Conservation (phyloP, 2,113 vertebrate genomes). For the Aix galericulata region DNA sequence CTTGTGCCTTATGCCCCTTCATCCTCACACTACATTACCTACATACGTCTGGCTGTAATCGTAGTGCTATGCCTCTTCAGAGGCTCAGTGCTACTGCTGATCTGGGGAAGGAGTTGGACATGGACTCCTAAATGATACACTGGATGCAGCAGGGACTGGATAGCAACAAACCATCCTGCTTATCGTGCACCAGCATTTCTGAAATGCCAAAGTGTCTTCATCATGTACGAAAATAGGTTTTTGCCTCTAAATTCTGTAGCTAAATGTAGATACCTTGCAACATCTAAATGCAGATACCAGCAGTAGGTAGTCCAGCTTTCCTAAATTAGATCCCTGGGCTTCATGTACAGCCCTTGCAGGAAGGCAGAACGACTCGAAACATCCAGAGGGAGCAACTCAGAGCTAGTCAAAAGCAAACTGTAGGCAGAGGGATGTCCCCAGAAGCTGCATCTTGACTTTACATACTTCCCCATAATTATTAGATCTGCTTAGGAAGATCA, state of each 20-base stretch:
- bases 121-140: background rate
- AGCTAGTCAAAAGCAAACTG: background rate
- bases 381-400: background rate
- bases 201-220: background rate
- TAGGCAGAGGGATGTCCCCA: background rate
- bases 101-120: background rate
- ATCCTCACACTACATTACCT: background rate
- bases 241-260: background rate
- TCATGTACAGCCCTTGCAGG: background rate
- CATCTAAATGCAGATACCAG: background rate
- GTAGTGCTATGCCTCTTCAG: accelerated
- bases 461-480: background rate
- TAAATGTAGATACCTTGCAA: background rate
- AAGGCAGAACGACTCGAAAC: background rate
- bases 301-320: background rate
- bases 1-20: background rate
- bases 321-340: background rate
- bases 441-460: background rate
- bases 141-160: background rate
- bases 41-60: background rate
- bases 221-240: background rate
- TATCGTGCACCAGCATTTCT: background rate
- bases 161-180: background rate
- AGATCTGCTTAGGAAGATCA: background rate
- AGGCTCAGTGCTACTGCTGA: background rate